These are phyloP conservation scores for Procambarus clarkii DNA, from an alignment of 1,140 invertebrate species.

Conservation along the genomic window DNA sequence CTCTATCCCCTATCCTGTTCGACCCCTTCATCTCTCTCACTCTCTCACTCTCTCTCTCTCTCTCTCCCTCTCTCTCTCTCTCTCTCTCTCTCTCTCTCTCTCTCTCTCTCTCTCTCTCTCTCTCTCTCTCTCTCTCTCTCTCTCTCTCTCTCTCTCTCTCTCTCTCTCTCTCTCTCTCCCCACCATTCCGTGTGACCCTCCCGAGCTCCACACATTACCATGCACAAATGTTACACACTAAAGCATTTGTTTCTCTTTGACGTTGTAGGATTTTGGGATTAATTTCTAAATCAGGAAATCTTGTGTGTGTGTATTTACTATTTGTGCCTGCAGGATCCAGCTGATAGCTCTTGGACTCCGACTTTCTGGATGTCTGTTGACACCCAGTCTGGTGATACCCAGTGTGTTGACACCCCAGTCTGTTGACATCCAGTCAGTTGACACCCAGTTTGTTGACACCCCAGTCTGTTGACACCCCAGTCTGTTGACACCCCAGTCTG, in stretches of 20 bases:
- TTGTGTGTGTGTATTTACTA: too few relatives aligned
- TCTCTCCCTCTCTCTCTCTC: neutral
- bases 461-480: too few relatives aligned
- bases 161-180: neutral
- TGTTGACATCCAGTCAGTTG: too few relatives aligned
- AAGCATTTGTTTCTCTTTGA: slow-evolving; percentile 36
- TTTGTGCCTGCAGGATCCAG: too few relatives aligned
- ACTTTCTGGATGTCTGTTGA: too few relatives aligned
- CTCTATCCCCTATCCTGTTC: neutral
- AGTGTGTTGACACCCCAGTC: too few relatives aligned
- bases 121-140: neutral
- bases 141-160: neutral
- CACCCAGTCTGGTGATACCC: too few relatives aligned
- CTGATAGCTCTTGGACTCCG: too few relatives aligned
- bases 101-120: neutral
- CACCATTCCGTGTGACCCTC: neutral
- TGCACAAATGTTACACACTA: slow-evolving; percentile 16
- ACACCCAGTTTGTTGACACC: too few relatives aligned
- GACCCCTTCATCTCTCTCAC: neutral
- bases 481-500: too few relatives aligned
- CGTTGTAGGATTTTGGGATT: slow-evolving; percentile 13
- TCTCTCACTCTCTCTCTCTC: neutral
- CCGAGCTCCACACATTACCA: neutral
- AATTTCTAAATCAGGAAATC: slow-evolving; percentile 11
- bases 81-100: neutral